Percentiles rank a stretch among this genome's conserved stretches.
Conservation (phyloP, 2,888 invertebrate genomes). For the Colletes collaris region DNA sequence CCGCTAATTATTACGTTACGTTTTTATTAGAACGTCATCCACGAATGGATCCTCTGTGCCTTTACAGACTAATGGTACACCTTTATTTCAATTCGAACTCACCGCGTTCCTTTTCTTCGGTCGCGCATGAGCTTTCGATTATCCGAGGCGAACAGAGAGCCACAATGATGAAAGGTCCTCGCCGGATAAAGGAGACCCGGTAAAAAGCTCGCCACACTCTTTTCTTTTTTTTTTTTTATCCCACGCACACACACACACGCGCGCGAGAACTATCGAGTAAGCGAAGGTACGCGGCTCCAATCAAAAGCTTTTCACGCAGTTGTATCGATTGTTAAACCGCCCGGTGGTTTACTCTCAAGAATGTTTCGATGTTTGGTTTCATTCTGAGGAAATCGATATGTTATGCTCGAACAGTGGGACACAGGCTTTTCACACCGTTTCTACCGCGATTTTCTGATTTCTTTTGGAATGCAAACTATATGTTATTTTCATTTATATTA, state of each 20-base stretch:
- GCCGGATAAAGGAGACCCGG: background rate
- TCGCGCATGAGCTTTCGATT: background rate
- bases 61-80: no score
- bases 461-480: no score
- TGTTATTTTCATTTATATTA: no score
- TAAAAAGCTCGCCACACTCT: background rate
- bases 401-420: constrained; percentile 3
- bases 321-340: constrained; percentile 15
- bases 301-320: constrained; percentile 5
- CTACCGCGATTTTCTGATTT: no score
- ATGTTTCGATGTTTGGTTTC: no score
- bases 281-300: constrained; percentile 6
- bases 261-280: constrained; percentile 10
- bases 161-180: constrained; percentile 1
- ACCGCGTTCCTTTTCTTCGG: background rate
- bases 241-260: no score
- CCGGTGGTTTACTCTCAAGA: no score
- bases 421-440: background rate
- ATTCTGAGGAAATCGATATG: background rate
- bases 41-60: constrained; percentile 7
- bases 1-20: constrained; percentile 61
- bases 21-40: constrained; percentile 40
- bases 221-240: no score
- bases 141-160: constrained; percentile 1
- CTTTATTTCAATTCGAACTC: background rate